Conservation (phyloP, 1,140 invertebrate genomes). For the Catajapyx aquilonaris region DNA sequence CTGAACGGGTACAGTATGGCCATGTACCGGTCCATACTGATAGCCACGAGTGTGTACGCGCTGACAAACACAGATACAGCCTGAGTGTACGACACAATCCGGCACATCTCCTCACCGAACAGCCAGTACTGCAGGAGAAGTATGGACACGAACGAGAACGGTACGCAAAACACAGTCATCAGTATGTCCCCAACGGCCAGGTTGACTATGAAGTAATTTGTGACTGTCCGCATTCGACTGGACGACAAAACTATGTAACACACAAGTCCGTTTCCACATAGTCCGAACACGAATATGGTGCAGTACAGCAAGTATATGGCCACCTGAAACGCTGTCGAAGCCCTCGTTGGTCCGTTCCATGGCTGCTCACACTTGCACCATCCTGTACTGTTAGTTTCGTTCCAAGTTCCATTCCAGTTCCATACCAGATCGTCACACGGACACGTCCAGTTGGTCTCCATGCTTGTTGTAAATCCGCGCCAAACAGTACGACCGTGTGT, state of each 20-base stretch:
- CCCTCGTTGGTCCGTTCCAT: conserved; percentile 1
- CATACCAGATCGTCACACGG: too few relatives aligned
- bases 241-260: conserved; percentile 57
- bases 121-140: conserved; percentile 61
- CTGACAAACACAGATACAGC: conserved; percentile 61
- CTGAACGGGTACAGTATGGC: conserved; percentile 70
- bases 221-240: conserved; percentile 63
- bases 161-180: conserved; percentile 68
- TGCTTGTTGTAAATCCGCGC: too few relatives aligned
- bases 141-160: conserved; percentile 56
- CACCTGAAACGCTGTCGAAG: conserved; percentile 26
- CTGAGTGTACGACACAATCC: conserved; percentile 52
- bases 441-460: too few relatives aligned
- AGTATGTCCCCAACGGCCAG: conserved; percentile 63
- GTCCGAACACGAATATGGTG: conserved; percentile 44
- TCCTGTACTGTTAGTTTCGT: too few relatives aligned
- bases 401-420: too few relatives aligned
- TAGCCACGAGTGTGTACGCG: conserved; percentile 64
- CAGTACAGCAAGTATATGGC: conserved; percentile 50
- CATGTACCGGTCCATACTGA: conserved; percentile 66
- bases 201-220: conserved; percentile 72
- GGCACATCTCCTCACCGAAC: conserved; percentile 53
- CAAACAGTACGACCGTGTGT: too few relatives aligned
- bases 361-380: too few relatives aligned
- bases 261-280: conserved; percentile 57